Evolutionary conservation across 2,113 vertebrate species (phyloP), one percentile per base, ranked within the genome.

Genomic region (Tychaedon coryphoeus): DNA sequence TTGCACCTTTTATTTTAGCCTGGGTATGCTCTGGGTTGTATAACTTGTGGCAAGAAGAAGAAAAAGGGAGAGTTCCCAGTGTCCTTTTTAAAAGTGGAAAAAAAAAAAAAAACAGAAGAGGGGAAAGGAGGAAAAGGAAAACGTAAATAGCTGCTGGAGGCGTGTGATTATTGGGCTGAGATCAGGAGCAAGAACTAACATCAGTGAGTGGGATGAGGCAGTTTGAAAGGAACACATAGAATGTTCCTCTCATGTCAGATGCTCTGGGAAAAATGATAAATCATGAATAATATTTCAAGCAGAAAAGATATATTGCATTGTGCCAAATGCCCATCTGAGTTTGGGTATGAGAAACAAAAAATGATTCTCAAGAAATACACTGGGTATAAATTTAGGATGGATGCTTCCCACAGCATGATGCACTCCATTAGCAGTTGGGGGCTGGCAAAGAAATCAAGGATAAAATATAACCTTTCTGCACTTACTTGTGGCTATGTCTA

Each of bases 121-220:
- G 66, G 53, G n/a, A 88, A 96, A 92, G 86, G 64, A 95, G 92
- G 88, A 95, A 97, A 95, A 93, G 50, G 70, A 85, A 95, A 96
- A 92, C 10, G 12, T 95, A 97, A 96, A 97, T 96, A 95, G 96
- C 95, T 96, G 89, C 89, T 91, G 95, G 95, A 95, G 94, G 95
- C 93, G 91, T 95, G 95, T 91, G 93, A 94, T 95, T 95, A 95
- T 89, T 95, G 96, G 90, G 90, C 96, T 95, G 93, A 95, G 95
- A 95, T 96, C 95, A 94, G 96, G 93, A 95, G 92, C 91, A 95
- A 96, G 95, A 97, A 47, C 91, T 97, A 95, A 95, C 95, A 96
- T 95, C 95, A 95, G 89, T 95, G 94, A 97, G 96, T 96, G 95
- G 94, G 95, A 95, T 95, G 94, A 97, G 62, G 77, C 93, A 85